These are phyloP conservation scores for Limnodromus scolopaceus DNA, from an alignment of 2,797 vertebrate genomes.

Conservation along the genomic window DNA sequence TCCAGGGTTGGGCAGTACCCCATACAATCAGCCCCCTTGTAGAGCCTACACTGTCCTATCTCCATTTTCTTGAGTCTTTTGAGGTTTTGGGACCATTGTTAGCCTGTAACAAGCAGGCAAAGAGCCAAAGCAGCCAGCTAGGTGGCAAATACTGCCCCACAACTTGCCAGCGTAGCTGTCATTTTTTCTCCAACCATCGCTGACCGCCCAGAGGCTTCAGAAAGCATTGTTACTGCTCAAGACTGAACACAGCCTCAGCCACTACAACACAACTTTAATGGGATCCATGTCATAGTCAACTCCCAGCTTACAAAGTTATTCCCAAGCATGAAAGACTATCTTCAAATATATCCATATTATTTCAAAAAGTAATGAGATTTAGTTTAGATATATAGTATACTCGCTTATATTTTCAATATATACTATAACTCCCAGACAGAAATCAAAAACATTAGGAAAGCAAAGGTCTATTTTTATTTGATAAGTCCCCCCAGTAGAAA, in stretches of 20 bases:
- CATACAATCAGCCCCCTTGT: neutral
- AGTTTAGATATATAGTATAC: neutral
- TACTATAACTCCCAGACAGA: neutral
- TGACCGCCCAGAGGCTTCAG: neutral
- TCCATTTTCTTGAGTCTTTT: neutral
- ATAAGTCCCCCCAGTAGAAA: neutral
- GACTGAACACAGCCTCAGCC: accelerated
- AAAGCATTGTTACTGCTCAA: neutral
- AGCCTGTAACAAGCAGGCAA: neutral
- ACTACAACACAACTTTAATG: neutral
- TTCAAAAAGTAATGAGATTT: neutral
- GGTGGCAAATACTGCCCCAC: neutral
- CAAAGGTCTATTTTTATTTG: neutral
- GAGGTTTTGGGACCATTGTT: neutral
- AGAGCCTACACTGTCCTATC: neutral
- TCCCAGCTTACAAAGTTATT: neutral
- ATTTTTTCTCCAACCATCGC: neutral
- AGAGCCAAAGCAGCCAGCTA: neutral
- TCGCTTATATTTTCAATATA: neutral
- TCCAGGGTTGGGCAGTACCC: neutral
- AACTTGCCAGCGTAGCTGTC: neutral
- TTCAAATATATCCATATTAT: neutral
- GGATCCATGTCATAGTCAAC: accelerated
- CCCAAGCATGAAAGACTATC: neutral
- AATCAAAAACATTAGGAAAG: neutral